These are phyloP conservation scores for Sycophila sp. DNA, from an alignment of 1,140 invertebrate species.

Conservation along the genomic window DNA sequence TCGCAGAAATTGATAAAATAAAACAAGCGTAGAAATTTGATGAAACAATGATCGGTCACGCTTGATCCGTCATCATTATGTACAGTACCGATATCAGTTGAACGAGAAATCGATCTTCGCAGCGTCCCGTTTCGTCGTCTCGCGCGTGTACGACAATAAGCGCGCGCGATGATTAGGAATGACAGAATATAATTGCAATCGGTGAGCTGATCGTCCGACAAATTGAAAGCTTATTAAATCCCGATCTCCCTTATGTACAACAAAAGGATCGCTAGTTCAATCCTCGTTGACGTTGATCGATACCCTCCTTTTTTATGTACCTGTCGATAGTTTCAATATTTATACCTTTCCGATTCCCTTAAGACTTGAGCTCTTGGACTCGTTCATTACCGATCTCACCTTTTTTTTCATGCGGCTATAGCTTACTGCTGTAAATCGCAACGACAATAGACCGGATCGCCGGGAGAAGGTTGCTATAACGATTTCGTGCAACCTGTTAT, in stretches of 20 bases:
- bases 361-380: too few relatives aligned
- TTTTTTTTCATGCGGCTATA: too few relatives aligned
- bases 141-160: neutral
- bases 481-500: too few relatives aligned
- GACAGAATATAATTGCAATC: neutral
- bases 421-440: too few relatives aligned
- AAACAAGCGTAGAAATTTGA: too few relatives aligned
- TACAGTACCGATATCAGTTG: neutral
- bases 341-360: too few relatives aligned
- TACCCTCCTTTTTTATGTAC: neutral
- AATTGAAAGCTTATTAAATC: slow-evolving; percentile 7
- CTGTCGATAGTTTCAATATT: too few relatives aligned
- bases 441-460: too few relatives aligned
- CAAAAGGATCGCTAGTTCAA: neutral
- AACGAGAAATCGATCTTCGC: slow-evolving; percentile 7
- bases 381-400: too few relatives aligned
- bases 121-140: neutral
- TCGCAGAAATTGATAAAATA: too few relatives aligned
- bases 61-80: slow-evolving; percentile 11
- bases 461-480: too few relatives aligned
- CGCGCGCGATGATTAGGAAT: neutral
- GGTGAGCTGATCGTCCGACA: neutral
- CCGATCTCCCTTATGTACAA: neutral
- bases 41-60: neutral
- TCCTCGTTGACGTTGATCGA: slow-evolving; percentile 16